Evolutionary conservation across 1,140 invertebrate species (phyloP).

Genomic region (Zaprionus africanus): DNA sequence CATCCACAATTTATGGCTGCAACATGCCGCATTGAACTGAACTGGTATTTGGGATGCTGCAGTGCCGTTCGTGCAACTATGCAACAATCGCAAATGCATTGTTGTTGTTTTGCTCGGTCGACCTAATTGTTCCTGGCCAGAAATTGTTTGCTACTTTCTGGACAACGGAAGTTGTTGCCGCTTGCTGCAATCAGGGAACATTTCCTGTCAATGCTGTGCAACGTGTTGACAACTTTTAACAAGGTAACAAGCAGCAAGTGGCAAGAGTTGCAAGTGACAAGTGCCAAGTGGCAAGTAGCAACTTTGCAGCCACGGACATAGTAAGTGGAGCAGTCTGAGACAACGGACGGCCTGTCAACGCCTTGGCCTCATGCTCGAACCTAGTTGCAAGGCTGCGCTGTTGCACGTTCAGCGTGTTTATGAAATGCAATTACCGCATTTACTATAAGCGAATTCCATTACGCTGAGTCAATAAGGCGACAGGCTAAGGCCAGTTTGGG

Average conservation of each 20-base stretch:
- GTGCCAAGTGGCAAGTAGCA: conserved; percentile 27
- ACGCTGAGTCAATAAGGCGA: conserved; percentile 9
- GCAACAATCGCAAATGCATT: conserved; percentile 25
- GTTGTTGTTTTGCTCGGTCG: conserved; percentile 2
- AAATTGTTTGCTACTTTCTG: conserved; percentile 14
- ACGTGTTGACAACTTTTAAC: conserved; percentile 41
- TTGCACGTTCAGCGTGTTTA: conserved; percentile 13
- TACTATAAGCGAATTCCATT: conserved; percentile 58
- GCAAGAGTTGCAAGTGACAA: conserved; percentile 29
- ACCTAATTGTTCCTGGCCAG: conserved; percentile 36
- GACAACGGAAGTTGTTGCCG: conserved; percentile 34
- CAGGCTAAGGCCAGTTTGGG: conserved; percentile 12
- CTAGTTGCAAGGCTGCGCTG: neutral
- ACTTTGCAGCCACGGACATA: conserved; percentile 3
- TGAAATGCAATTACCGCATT: conserved; percentile 70
- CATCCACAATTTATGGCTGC: conserved; percentile 60
- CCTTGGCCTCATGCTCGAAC: conserved; percentile 17
- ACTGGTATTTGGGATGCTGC: conserved; percentile 1
- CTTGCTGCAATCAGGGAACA: conserved; percentile 50
- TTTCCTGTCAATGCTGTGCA: conserved; percentile 44
- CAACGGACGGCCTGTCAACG: conserved; percentile 44
- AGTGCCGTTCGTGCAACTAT: conserved; percentile 16
- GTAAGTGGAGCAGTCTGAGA: neutral
- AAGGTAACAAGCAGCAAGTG: conserved; percentile 35
- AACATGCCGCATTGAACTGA: conserved; percentile 23